Percentiles rank a stretch among this genome's conserved stretches.
These are phyloP conservation scores for Drosophila recens DNA, from an alignment of 2,888 invertebrate genomes.

Conservation along the genomic window DNA sequence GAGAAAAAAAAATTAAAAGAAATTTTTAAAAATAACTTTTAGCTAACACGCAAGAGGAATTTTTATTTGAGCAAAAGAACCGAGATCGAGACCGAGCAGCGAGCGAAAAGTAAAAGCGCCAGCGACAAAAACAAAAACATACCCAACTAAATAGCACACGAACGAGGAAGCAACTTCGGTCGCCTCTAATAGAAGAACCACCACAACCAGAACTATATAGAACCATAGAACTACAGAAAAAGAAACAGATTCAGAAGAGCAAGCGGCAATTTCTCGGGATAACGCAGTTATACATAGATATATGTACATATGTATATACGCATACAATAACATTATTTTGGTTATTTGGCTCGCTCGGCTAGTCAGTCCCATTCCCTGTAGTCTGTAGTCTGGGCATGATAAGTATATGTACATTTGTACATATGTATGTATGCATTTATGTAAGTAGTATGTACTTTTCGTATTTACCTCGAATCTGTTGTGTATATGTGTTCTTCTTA, in stretches of 20 bases:
- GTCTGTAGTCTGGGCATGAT: constrained; percentile 12
- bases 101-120: constrained; percentile 66
- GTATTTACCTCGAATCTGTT: constrained; percentile 47
- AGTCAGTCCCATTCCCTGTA: background rate
- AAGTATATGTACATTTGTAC: constrained; percentile 2
- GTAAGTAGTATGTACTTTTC: constrained; percentile 7
- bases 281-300: constrained; percentile 26
- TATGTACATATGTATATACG: constrained; percentile 19
- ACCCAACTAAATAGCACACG: constrained; percentile 57
- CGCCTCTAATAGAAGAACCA: constrained; percentile 38
- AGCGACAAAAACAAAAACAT: constrained; percentile 71
- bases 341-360: constrained; percentile 13
- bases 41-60: constrained; percentile 84
- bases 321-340: constrained; percentile 6
- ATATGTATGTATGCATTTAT: constrained; percentile 22
- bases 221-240: background rate
- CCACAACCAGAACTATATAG: background rate
- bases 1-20: constrained; percentile 70
- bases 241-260: background rate
- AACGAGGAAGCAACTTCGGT: constrained; percentile 60
- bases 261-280: constrained; percentile 42
- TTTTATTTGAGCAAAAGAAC: constrained; percentile 77
- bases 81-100: constrained; percentile 53
- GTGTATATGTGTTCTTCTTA: constrained; percentile 23
- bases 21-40: constrained; percentile 84